A percentile compares a stretch with the other conserved stretches of the same genome.
These are phyloP conservation scores for Leptinotarsa texana DNA, from an alignment of 1,140 invertebrate genomes.

Conservation along the genomic window DNA sequence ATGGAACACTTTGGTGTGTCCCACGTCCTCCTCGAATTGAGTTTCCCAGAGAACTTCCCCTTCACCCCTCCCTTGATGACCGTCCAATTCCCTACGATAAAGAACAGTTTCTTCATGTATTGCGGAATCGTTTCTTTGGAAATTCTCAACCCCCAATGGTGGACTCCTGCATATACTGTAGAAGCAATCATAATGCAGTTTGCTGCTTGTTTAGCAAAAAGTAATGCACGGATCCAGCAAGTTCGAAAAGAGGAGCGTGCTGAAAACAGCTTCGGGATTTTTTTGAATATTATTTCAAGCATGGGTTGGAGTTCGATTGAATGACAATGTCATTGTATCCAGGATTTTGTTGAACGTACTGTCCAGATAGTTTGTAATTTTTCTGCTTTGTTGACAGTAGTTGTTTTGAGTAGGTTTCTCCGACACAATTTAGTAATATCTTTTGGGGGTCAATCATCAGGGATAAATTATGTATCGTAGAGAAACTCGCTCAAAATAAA, in stretches of 20 bases:
- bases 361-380: too few species aligned
- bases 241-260: conserved; percentile 76
- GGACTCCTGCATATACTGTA: conserved; percentile 93
- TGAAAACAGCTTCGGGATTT: conserved; percentile 81
- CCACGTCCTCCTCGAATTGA: conserved; percentile 79
- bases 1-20: conserved; percentile 78
- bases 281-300: conserved; percentile 86
- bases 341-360: too few species aligned
- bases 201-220: conserved; percentile 93
- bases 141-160: conserved; percentile 86
- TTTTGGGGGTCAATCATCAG: too few species aligned
- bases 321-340: too few species aligned
- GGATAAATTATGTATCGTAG: too few species aligned
- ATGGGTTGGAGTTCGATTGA: conserved; percentile 77
- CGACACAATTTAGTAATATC: too few species aligned
- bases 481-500: too few species aligned
- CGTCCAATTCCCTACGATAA: conserved; percentile 87
- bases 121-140: conserved; percentile 97
- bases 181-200: conserved; percentile 95
- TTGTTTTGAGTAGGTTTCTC: too few species aligned
- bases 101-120: conserved; percentile 93
- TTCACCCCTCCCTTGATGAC: conserved; percentile 95
- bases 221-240: conserved; percentile 79
- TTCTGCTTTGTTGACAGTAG: too few species aligned
- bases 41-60: conserved; percentile 89